Conservation (phyloP, 2,113 vertebrate genomes). For the Phalacrocorax brasilianus region DNA sequence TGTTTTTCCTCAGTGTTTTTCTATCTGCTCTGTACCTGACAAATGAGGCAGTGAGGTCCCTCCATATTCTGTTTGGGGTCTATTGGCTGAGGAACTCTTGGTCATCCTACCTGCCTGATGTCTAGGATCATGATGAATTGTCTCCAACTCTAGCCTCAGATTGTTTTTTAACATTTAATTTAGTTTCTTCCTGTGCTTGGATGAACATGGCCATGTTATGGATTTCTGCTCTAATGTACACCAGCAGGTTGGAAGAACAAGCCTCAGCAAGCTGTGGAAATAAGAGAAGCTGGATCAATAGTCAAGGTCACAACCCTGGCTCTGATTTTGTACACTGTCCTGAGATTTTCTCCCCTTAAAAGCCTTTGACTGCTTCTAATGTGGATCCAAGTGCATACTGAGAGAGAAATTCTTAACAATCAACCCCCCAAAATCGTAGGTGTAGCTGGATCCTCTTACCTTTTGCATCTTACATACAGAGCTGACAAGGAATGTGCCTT, state of each 20-base stretch:
- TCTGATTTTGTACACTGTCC: slow-evolving; percentile 79
- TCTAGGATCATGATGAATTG: slow-evolving; percentile 98
- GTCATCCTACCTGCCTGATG: slow-evolving; percentile 86
- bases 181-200: slow-evolving; percentile 99
- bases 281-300: slow-evolving; percentile 97
- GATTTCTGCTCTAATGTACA: slow-evolving; percentile 99
- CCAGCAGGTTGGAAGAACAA: slow-evolving; percentile 91
- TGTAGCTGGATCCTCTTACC: slow-evolving; percentile 40
- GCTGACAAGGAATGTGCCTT: slow-evolving; percentile 7
- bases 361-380: slow-evolving; percentile 68
- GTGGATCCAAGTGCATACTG: slow-evolving; percentile 66
- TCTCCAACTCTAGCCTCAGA: slow-evolving; percentile 91
- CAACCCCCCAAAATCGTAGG: slow-evolving; percentile 1
- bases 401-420: slow-evolving; percentile 59
- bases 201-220: slow-evolving; percentile 97
- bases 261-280: slow-evolving; percentile 94
- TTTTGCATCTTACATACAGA: slow-evolving; percentile 27
- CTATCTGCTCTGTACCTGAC: slow-evolving; percentile 75
- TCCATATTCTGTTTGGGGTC: slow-evolving; percentile 76
- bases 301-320: slow-evolving; percentile 89
- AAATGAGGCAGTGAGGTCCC: slow-evolving; percentile 77
- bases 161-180: slow-evolving; percentile 99
- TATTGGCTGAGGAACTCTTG: slow-evolving; percentile 81
- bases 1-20: slow-evolving; percentile 74
- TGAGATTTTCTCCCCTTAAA: slow-evolving; percentile 78